These are phyloP conservation scores for Junonia oenone DNA, from an alignment of 2,888 invertebrate genomes.

Conservation along the genomic window DNA sequence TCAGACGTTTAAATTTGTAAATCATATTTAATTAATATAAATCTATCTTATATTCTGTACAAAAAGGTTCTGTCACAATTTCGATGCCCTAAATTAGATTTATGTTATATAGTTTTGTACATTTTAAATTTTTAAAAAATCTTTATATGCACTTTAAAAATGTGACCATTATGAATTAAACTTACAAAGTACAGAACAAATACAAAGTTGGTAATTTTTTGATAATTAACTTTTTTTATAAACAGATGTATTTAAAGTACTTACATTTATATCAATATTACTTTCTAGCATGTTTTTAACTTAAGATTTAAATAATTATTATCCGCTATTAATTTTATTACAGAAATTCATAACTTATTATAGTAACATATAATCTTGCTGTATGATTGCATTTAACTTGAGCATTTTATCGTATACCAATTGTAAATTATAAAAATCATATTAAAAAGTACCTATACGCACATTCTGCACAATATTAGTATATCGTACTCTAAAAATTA, in stretches of 20 bases:
- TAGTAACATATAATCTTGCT: slow-evolving; percentile 2
- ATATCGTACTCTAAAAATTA: slow-evolving; percentile 7
- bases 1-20: neutral
- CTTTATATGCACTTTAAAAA: no score
- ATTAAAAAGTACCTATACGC: slow-evolving; percentile 9
- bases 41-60: no score
- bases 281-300: neutral
- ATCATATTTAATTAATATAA: no score
- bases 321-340: neutral
- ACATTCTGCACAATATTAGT: slow-evolving; percentile 12
- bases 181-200: neutral
- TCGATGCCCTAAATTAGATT: neutral
- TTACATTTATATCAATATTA: slow-evolving; percentile 8
- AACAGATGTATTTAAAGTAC: slow-evolving; percentile 7
- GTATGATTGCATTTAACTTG: slow-evolving; percentile 23
- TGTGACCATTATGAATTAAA: neutral
- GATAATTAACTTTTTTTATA: neutral
- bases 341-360: neutral
- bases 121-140: neutral
- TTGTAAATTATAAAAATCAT: neutral
- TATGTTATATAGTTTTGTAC: neutral
- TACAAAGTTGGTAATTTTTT: neutral
- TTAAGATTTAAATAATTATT: neutral
- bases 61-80: neutral
- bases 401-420: slow-evolving; percentile 16